Conservation (phyloP, 2,888 invertebrate genomes). For the Cephus runcator region DNA sequence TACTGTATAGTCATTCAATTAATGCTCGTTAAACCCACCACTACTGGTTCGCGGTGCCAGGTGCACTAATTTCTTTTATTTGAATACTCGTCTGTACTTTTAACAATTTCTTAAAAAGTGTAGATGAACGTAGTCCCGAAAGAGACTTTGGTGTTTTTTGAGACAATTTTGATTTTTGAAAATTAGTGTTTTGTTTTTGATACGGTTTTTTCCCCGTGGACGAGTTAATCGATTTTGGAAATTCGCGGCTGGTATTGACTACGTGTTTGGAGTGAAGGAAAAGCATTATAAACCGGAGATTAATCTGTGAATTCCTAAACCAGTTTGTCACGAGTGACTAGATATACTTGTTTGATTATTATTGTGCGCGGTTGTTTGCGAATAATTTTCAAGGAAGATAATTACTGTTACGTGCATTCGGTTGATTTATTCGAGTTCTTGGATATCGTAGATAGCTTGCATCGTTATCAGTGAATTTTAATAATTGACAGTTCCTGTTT, state of each 20-base stretch:
- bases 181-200: neutral
- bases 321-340: neutral
- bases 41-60: neutral
- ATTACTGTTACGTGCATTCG: neutral
- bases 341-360: neutral
- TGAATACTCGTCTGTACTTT: neutral
- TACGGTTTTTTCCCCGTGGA: neutral
- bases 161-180: too few relatives aligned
- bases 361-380: neutral
- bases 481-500: neutral
- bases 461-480: neutral
- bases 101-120: too few relatives aligned
- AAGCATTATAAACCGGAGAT: neutral
- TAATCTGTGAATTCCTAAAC: neutral
- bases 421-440: neutral
- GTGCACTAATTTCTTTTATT: neutral
- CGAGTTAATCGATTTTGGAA: neutral
- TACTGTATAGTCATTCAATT: neutral
- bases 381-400: neutral
- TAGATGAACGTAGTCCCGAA: too few relatives aligned
- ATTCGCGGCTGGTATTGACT: neutral
- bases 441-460: neutral
- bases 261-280: neutral
- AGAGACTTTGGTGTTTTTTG: too few relatives aligned
- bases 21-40: neutral